A percentile compares a stretch with the other conserved stretches of the same genome.
These are phyloP conservation scores for Mus spretus DNA, from an alignment of 2,797 vertebrate genomes.

Conservation along the genomic window DNA sequence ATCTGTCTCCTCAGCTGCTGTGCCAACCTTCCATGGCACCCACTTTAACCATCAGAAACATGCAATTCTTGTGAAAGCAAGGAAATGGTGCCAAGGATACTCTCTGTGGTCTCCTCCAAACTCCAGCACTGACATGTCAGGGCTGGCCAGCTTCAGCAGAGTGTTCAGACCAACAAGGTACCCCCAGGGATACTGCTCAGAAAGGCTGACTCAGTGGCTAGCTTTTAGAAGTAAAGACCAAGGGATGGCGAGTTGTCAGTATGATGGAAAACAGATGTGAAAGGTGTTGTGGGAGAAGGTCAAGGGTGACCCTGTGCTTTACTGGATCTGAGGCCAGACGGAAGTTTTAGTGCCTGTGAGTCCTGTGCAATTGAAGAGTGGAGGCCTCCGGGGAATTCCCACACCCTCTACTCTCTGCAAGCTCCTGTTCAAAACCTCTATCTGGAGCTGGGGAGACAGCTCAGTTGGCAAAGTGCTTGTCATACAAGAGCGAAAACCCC, in stretches of 20 bases:
- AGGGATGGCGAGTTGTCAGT: not conserved
- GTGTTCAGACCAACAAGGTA: not conserved
- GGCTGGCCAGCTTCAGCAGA: not conserved
- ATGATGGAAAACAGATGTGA: not conserved
- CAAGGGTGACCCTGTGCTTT: not conserved
- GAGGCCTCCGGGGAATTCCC: not conserved
- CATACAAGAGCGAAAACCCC: not conserved
- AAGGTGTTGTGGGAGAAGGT: not conserved
- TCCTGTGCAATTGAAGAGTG: not conserved
- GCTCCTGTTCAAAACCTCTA: not conserved
- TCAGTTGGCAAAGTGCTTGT: not conserved
- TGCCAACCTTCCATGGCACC: slow-evolving; percentile 21
- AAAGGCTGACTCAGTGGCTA: not conserved
- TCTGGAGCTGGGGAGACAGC: not conserved
- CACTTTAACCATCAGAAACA: slow-evolving; percentile 68
- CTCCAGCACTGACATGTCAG: not conserved
- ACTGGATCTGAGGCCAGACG: not conserved
- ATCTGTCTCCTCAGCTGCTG: slow-evolving; percentile 58
- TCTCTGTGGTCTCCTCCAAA: not conserved
- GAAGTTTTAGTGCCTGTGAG: not conserved
- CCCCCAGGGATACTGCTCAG: accelerated
- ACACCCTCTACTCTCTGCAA: not conserved
- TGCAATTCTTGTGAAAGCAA: slow-evolving; percentile 64
- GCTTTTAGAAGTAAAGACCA: not conserved
- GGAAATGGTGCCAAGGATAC: slow-evolving; percentile 48